phyloP scores from a whole-genome alignment of 92 coral and sea anemone genomes.

The Palythoa grandis region DNA sequence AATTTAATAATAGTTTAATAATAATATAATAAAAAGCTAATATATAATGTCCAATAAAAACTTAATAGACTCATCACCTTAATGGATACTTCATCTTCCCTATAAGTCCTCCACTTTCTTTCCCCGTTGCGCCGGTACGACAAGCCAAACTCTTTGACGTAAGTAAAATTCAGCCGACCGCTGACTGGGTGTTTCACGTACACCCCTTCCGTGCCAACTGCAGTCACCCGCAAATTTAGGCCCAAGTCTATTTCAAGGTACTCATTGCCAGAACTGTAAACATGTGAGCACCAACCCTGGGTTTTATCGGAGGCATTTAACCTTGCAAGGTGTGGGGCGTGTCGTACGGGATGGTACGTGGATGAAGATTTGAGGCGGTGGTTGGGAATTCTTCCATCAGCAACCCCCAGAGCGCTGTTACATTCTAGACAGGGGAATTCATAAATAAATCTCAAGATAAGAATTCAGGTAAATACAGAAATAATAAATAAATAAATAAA shows the following conservation, averaged over 20 bases:
- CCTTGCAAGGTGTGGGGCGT: conserved; percentile 72
- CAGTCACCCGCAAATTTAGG: conserved; percentile 74
- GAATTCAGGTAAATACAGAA: too few relatives aligned
- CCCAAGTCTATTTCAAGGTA: conserved; percentile 81
- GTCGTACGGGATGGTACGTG: conserved; percentile 47
- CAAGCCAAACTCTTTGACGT: conserved; percentile 74
- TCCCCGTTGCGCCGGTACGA: conserved; percentile 75
- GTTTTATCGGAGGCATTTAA: conserved; percentile 54
- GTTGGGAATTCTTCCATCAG: conserved; percentile 74
- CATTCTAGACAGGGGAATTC: conserved; percentile 42
- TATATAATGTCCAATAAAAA: too few relatives aligned
- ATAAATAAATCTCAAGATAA: too few relatives aligned
- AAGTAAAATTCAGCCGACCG: conserved; percentile 56
- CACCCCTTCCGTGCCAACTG: conserved; percentile 79
- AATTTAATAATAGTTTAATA: too few relatives aligned
- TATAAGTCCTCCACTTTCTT: conserved; percentile 72
- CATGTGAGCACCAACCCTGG: conserved; percentile 82
- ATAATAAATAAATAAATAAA: too few relatives aligned
- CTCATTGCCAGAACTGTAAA: conserved; percentile 54
- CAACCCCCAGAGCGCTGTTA: conserved; percentile 66
- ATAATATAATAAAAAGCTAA: too few relatives aligned
- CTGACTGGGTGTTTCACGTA: conserved; percentile 60
- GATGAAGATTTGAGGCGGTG: conserved; percentile 71
- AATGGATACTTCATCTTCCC: conserved; percentile 76
- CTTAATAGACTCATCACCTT: conserved; percentile 60